Evolutionary conservation across 1,140 invertebrate genomes (phyloP).

Genomic region (Trachelipus rathkii): DNA sequence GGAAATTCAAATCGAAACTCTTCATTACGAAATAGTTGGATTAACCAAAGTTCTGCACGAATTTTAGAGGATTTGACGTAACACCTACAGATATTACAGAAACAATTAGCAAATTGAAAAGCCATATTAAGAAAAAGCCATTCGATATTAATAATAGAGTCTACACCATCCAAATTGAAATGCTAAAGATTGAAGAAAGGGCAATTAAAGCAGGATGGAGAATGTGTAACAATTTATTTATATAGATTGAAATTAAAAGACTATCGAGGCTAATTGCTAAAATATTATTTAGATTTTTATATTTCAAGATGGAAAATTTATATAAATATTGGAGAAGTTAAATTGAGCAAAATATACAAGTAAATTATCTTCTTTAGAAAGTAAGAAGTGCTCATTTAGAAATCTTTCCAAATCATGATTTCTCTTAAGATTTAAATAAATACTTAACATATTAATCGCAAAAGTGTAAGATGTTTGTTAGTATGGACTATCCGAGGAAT

Average conservation of each 20-base stretch:
- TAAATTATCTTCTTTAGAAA: background rate
- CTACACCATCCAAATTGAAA: background rate
- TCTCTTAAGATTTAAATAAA: constrained; percentile 30
- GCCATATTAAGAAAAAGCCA: background rate
- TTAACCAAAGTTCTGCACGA: no score
- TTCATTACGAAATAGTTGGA: no score
- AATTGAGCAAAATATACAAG: constrained; percentile 24
- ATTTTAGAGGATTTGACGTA: no score
- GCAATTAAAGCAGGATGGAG: background rate
- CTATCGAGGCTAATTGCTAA: background rate
- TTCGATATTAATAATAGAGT: background rate
- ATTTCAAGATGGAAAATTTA: constrained; percentile 34
- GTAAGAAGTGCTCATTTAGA: constrained; percentile 12
- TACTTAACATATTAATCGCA: constrained; percentile 35
- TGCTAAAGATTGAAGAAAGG: background rate
- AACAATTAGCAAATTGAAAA: background rate
- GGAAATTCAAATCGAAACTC: no score
- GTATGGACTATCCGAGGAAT: constrained; percentile 74
- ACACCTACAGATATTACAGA: background rate
- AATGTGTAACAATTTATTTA: background rate
- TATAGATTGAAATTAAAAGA: background rate
- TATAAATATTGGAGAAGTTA: constrained; percentile 41
- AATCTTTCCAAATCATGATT: constrained; percentile 20
- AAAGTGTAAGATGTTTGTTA: constrained; percentile 56
- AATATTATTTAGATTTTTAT: background rate